These are phyloP conservation scores for Buphagus erythrorhynchus DNA, from an alignment of 2,797 vertebrate species.

Conservation along the genomic window DNA sequence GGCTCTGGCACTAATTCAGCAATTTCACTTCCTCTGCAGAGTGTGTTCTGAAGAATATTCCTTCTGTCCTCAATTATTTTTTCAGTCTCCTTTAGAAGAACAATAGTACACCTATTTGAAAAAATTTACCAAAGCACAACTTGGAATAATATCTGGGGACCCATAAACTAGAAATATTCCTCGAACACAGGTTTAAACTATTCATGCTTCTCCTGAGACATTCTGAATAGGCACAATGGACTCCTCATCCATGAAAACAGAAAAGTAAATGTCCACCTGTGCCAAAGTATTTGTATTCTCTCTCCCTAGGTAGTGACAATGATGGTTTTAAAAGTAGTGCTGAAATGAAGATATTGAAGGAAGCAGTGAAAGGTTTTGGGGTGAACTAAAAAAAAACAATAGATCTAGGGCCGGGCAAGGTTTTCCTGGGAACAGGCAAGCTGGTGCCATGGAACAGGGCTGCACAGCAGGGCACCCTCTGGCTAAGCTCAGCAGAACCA, in stretches of 20 bases:
- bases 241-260: not conserved
- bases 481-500: not conserved
- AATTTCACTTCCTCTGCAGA: not conserved
- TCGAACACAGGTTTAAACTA: constrained; percentile 46
- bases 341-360: not conserved
- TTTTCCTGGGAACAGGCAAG: not conserved
- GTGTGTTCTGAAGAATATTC: not conserved
- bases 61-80: not conserved
- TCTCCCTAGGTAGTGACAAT: not conserved
- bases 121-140: not conserved
- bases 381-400: not conserved
- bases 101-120: not conserved
- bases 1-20: not conserved
- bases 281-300: constrained; percentile 4
- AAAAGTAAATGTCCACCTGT: not conserved
- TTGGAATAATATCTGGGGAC: constrained; percentile 26
- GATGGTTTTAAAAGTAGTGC: not conserved
- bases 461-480: not conserved
- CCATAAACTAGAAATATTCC: constrained; percentile 17
- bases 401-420: fast-evolving
- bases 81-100: not conserved
- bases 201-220: not conserved
- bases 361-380: not conserved
- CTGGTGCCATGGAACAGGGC: not conserved
- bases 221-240: not conserved